Base-by-base conservation (phyloP, 2,113 vertebrate genomes). In the Daphoenositta chrysoptera region DNA sequence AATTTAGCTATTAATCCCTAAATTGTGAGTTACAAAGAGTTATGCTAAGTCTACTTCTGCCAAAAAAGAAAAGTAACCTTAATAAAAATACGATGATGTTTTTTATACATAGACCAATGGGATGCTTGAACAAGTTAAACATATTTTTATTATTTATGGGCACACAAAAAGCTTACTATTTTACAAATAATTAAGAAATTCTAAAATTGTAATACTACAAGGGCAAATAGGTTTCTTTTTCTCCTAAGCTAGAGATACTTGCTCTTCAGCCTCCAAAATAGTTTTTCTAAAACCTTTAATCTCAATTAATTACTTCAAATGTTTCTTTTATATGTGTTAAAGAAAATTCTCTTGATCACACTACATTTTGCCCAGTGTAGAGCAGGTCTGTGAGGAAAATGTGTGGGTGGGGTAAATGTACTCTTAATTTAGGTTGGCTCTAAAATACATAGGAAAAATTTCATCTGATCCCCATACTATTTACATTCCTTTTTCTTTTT, bases 321-420 rank as follows among this genome's bases (percentile, higher is more conserved):
- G 2, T 40, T 66, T 83, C 56, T 82, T 60, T 58, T 30, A n/a
- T 10, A 51, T 2, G 0, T n/a, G 5, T 66, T 58, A 33, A 31
- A 70, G 24, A 83, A 89, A 58, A 64, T 75, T 63, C 15, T 91
- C 51, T 69, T 78, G 42, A 47, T 2, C 11, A 27, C 23, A 23
- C 4, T 8, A 60, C 4, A 26, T 39, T 83, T 83, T 93, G 10
- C 15, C 15, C 23, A 82, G 3, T 47, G 47, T 47, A 70, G 10
- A 66, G 35, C 7, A 65, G 7, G 27, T 54, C 14, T 42, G 5
- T 31, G 15, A 78, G 6, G 6, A 79, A 57, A 71, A 35, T 16
- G 8, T 7, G 7, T 7, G 19, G 8, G 15, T 0, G 15, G 3
- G 8, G 5, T 48, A 66, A 66, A 50, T 16, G 4, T 26, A 47